phyloP scores from a whole-genome alignment of 2,113 vertebrate species.

The Syngnathus typhle region DNA sequence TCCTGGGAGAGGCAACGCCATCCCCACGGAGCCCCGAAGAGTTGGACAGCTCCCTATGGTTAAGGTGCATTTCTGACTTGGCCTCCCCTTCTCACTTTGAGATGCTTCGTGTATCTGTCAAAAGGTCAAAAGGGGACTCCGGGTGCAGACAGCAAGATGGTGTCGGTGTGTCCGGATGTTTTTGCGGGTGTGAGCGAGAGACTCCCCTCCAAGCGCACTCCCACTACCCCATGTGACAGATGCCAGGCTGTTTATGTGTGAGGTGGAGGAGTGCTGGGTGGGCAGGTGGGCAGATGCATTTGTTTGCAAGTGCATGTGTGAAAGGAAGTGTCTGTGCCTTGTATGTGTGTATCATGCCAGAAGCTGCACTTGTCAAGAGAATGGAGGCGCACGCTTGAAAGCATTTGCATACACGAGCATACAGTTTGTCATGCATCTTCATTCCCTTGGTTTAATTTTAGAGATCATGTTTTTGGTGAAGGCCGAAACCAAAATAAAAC shows the following conservation, averaged over 20 bases:
- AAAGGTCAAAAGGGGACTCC: conserved; percentile 61
- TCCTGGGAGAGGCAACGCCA: conserved; percentile 61
- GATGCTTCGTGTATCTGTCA: conserved; percentile 71
- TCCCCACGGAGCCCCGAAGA: conserved; percentile 58
- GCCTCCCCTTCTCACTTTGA: conserved; percentile 61
- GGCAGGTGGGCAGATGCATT: conserved; percentile 48
- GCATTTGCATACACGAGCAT: conserved; percentile 46
- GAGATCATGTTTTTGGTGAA: conserved; percentile 30
- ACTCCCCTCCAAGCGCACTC: background rate
- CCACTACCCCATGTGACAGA: conserved; percentile 53
- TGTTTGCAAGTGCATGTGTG: conserved; percentile 38
- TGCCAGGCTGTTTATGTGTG: conserved; percentile 61
- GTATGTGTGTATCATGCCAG: conserved; percentile 33
- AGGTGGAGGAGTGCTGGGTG: conserved; percentile 47
- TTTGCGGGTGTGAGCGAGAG: conserved; percentile 30
- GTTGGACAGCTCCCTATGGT: conserved; percentile 67
- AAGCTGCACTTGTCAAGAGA: conserved; percentile 43
- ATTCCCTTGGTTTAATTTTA: conserved; percentile 19
- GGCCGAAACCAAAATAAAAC: conserved; percentile 28
- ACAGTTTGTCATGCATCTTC: conserved; percentile 23
- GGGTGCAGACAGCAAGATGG: conserved; percentile 51
- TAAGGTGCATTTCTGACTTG: conserved; percentile 68
- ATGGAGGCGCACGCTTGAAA: conserved; percentile 24
- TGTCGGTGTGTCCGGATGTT: conserved; percentile 40
- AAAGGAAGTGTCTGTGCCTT: conserved; percentile 22